A percentile compares a stretch with the other conserved stretches of the same genome.
phyloP scores from a whole-genome alignment of 2,113 vertebrate genomes.

The Eclectus roratus region DNA sequence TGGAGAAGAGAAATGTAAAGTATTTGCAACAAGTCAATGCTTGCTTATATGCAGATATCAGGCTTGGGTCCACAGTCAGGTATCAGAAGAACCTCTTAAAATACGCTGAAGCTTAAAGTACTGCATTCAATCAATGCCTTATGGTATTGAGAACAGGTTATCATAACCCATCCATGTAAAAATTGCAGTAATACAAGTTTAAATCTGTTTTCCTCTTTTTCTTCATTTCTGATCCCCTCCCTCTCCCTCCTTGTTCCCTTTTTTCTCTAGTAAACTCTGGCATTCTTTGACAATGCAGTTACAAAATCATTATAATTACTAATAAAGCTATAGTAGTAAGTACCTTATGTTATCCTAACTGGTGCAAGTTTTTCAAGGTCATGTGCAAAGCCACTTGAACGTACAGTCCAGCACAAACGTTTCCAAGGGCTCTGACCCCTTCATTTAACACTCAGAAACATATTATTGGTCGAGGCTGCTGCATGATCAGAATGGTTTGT shows the following conservation, averaged over 20 bases:
- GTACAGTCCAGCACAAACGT: background rate
- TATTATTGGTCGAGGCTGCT: background rate
- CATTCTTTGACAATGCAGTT: background rate
- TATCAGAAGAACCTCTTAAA: slow-evolving; percentile 29
- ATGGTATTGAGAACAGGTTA: background rate
- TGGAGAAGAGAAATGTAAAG: slow-evolving; percentile 12
- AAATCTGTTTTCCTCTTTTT: fast-evolving
- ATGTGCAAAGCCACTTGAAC: background rate
- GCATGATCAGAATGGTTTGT: background rate
- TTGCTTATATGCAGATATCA: background rate
- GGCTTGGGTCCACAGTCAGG: background rate
- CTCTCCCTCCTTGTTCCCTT: background rate
- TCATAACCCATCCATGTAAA: background rate
- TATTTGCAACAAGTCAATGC: slow-evolving; percentile 40
- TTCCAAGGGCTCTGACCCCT: background rate
- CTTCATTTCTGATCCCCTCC: background rate
- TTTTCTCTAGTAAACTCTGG: background rate
- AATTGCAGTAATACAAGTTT: background rate
- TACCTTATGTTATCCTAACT: background rate
- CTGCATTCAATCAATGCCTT: background rate
- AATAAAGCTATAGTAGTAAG: background rate
- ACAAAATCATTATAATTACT: background rate
- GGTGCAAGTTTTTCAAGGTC: background rate
- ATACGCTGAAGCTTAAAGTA: slow-evolving; percentile 14
- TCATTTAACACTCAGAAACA: background rate